Base-by-base conservation (phyloP, 2,888 invertebrate genomes). In the Timandra comae region DNA sequence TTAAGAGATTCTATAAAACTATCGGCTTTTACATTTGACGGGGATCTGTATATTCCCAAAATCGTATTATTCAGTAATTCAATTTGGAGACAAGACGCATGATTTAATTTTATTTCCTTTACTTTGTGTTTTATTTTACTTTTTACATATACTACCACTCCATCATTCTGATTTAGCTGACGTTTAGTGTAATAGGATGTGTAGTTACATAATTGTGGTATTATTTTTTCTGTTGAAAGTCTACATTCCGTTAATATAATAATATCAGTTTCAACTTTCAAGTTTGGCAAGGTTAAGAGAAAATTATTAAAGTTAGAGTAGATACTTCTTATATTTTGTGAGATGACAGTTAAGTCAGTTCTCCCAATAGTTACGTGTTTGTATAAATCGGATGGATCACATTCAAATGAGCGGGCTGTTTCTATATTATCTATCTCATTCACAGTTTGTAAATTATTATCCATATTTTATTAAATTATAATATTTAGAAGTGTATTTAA, bases 271-370 rank as follows among this genome's bases (percentile, higher is more conserved):
- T n/a, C n/a, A 8, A 28, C 8, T 3, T 16, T 16, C 3, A 12
- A 12, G 4, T 16, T 9, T 7, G 16, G 8, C 9, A 28, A 8
- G 3, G 16, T 19, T 7, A 9, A n/a, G 7, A 7, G 5, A 8
- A 28, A 28, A 12, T 28, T 4, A 19, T 28, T 19, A 7, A 28
- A 16, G 19, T 28, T 28, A 4, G n/a, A 12, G 3, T 28, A 12
- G 10, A 28, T 28, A 12, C 28, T 28, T 12, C 28, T 16, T 19
- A 28, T 28, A 28, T 28, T 28, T 5, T n/a, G 48, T 7, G 38
- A 24, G 6, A 44, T 24, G 7, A 43, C 31, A 9, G 38, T 43
- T 3, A 44, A 8, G 16, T 44, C 34, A n/a, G 21, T 16, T 16
- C 30, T 27, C 30, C 20, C 3, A 35, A 16, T 16, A 16, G 6